Conservation (phyloP, 2,888 invertebrate genomes). For the Lamellibrachia columna region DNA sequence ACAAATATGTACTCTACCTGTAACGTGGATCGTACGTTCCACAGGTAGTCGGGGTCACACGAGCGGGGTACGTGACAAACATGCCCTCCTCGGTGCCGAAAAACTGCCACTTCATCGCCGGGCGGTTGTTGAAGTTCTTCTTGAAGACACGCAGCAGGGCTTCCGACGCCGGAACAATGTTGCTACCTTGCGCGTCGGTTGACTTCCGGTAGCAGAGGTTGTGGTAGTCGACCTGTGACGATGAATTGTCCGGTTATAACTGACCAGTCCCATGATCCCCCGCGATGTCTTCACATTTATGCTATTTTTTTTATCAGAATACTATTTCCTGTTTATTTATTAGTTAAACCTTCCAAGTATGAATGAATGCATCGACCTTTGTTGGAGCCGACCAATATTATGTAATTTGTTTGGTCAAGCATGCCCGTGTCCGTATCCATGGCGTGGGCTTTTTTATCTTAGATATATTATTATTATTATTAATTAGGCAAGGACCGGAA, state of each 20-base stretch:
- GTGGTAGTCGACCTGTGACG: background rate
- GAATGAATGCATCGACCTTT: too few species aligned
- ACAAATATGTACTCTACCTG: conserved; percentile 18
- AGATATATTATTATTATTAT: too few species aligned
- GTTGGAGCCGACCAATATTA: too few species aligned
- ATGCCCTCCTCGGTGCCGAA: conserved; percentile 25
- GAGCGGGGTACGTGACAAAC: conserved; percentile 22
- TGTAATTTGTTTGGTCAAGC: too few species aligned
- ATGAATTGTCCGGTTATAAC: background rate
- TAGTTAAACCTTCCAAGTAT: too few species aligned
- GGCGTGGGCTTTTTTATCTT: too few species aligned
- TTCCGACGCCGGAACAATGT: background rate
- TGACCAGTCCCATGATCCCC: too few species aligned
- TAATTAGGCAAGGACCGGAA: too few species aligned
- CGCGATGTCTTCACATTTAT: too few species aligned
- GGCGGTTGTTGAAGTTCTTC: background rate
- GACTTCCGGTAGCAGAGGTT: conserved; percentile 12
- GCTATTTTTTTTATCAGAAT: too few species aligned
- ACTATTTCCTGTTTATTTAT: too few species aligned
- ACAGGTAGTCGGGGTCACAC: background rate
- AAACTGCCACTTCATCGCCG: conserved; percentile 23
- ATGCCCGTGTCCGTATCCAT: too few species aligned
- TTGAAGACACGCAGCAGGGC: background rate
- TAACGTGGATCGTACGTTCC: conserved; percentile 23
- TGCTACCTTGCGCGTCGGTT: background rate